Evolutionary conservation across 2,113 vertebrate species (phyloP).

Genomic region (Otocyon megalotis): DNA sequence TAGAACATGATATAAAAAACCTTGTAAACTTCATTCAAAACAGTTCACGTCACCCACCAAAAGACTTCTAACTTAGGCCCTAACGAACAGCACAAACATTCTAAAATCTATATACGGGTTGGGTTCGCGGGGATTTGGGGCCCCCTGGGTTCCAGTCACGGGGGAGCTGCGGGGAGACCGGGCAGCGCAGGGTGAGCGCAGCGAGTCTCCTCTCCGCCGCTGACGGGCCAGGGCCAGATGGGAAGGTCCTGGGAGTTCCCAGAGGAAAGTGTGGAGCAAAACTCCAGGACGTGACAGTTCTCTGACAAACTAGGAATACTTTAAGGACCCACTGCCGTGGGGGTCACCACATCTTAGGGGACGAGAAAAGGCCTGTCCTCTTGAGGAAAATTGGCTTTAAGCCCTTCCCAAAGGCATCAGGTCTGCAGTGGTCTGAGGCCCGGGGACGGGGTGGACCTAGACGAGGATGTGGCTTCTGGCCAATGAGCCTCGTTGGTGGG

Average conservation of each 20-base stretch:
- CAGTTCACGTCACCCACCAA: not conserved
- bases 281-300: not conserved
- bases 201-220: not conserved
- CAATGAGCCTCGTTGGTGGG: accelerated
- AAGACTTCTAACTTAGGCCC: not conserved
- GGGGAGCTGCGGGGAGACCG: not conserved
- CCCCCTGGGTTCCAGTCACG: not conserved
- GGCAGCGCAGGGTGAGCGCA: not conserved
- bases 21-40: not conserved
- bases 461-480: not conserved
- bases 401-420: not conserved
- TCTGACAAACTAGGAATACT: not conserved
- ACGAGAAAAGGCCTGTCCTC: not conserved
- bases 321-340: not conserved
- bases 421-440: not conserved
- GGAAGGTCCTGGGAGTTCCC: not conserved
- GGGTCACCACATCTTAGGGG: not conserved
- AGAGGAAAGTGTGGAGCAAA: not conserved
- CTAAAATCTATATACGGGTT: no score
- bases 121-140: accelerated
- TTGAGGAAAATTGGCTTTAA: not conserved
- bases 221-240: not conserved
- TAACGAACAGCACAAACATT: not conserved
- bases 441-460: no score
- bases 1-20: not conserved